Percentiles rank a stretch among this genome's conserved stretches.
These are phyloP conservation scores for Drosophila melanogaster DNA, from an alignment of 1,140 invertebrate species.

Conservation along the genomic window Release_6_plus_ISO1_MT NT_033779.5:10155501-10156000, in stretches of 20 bases:
- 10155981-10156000: too few relatives aligned
- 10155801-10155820: slow-evolving; percentile 20
- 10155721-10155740: slow-evolving; percentile 20
- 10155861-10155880: slow-evolving; percentile 27
- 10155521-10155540: not conserved
- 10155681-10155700: slow-evolving; percentile 1
- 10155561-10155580: slow-evolving; percentile 4
- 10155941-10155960: slow-evolving; percentile 18
- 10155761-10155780: slow-evolving; percentile 6
- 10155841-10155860: slow-evolving; percentile 11
- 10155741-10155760: slow-evolving; percentile 17
- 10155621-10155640: slow-evolving; percentile 46
- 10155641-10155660: slow-evolving; percentile 11
- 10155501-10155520: not conserved
- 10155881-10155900: slow-evolving; percentile 7
- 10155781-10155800: not conserved
- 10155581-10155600: not conserved
- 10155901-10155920: slow-evolving; percentile 10
- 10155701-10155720: slow-evolving; percentile 21
- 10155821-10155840: slow-evolving; percentile 1
- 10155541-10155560: not conserved
- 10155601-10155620: slow-evolving; percentile 34
- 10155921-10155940: slow-evolving; percentile 6
- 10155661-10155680: slow-evolving; percentile 68
- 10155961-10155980: not conserved